Base-by-base conservation (phyloP, 2,888 invertebrate species). In the Ophion obscuratus region DNA sequence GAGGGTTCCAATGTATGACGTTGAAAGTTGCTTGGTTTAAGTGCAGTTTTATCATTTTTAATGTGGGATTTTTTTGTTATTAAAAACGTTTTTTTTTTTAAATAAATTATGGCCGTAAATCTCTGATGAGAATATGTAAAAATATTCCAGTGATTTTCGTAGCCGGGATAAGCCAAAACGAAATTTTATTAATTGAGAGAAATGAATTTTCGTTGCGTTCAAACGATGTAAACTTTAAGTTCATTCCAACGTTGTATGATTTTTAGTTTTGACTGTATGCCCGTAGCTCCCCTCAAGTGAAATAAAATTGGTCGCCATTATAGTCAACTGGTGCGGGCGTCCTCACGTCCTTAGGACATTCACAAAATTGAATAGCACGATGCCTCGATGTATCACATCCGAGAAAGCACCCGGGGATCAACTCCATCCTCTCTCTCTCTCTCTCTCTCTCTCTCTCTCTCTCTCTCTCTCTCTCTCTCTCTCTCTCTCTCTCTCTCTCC, bases 331-430 rank as follows among this genome's bases (percentile, higher is more conserved):
- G 44, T 36, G 61, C 59, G 74, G 53, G 74, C 64, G 14, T 74
- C 75, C 61, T 75, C 75, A 47, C 62, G 53, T 24, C 36, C 73
- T 36, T 57, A 75, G 47, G 47, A 74, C 47, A 53, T 68, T 68
- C 62, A 81, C 67, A 61, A 82, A 71, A 77, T 24, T 24, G 14
- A 62, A 81, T 75, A 75, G 62, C 17, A 75, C 75, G 59, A 67
- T 59, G 57, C 40, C 67, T 75, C 44, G 62, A 70, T 70, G 20
- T 53, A 74, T 79, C 83, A 83, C 84, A 20, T 64, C 47, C 31
- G 73, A 78, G 83, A 66, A 68, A 80, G 80, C 36, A 66, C 66
- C 31, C 57, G 4, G 36, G 27, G 53, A 76, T 76, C 24, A 24
- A 31, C 57, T 67, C 59, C 31, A 67, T 77, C 67, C 66, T 40